Percentiles rank a stretch among this genome's conserved stretches.
Conservation (phyloP, 37 sponge, comb jelly and placozoan genomes). For the Aphrocallistes beatrix region DNA sequence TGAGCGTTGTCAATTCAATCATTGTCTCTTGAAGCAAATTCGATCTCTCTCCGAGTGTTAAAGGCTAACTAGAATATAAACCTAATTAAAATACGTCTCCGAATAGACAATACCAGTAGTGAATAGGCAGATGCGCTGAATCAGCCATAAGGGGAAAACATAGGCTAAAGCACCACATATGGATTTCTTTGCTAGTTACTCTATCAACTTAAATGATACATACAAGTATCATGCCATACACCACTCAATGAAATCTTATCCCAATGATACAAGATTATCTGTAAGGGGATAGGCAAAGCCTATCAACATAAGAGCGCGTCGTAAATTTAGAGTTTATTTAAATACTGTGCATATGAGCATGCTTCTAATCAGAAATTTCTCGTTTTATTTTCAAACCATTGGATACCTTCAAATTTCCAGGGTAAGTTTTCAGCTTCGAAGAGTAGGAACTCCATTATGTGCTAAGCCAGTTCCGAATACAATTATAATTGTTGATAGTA, state of each 20-base stretch:
- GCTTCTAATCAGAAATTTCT: no score
- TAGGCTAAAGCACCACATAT: neutral
- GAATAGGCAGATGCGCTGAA: constrained; percentile 8
- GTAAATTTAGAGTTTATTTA: neutral
- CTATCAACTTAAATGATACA: no score
- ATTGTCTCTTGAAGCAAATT: no score
- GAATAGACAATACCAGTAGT: neutral
- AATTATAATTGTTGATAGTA: no score
- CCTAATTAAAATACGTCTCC: neutral
- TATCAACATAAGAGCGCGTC: neutral
- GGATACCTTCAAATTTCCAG: no score
- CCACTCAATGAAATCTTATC: constrained; percentile 19
- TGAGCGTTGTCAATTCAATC: constrained; percentile 29
- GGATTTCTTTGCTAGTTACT: neutral
- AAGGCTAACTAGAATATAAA: no score
- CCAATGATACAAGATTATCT: neutral
- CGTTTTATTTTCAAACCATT: no score
- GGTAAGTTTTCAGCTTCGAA: no score
- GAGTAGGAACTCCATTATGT: no score
- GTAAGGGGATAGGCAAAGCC: neutral
- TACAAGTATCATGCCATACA: neutral
- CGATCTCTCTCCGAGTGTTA: no score
- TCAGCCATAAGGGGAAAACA: neutral
- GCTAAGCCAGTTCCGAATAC: no score
- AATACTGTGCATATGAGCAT: neutral